Percentiles rank a stretch among this genome's conserved stretches.
Evolutionary conservation across 2,113 vertebrate genomes (phyloP).

Genomic region (Alligator mississippiensis): DNA sequence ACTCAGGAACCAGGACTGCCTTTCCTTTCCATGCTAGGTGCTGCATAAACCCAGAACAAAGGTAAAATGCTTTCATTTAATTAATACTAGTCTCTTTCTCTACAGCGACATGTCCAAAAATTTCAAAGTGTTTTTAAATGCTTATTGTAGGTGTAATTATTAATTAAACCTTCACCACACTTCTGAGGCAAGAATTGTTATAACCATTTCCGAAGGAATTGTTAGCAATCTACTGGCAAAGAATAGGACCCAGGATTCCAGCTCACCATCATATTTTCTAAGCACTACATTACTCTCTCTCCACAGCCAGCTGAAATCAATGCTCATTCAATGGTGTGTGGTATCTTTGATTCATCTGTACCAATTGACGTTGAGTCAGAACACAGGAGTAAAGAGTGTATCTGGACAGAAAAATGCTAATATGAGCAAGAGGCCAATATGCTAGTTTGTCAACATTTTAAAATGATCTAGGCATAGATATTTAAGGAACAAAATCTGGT

Average conservation of each 20-base stretch:
- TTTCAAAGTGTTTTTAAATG: not conserved
- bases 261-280: not conserved
- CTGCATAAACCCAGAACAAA: no score
- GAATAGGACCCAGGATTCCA: not conserved
- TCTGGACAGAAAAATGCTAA: not conserved
- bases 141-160: not conserved
- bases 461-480: not conserved
- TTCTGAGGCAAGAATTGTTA: not conserved
- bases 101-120: not conserved
- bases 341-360: not conserved
- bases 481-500: not conserved
- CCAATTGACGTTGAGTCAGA: not conserved
- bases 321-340: rapidly evolving
- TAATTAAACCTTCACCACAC: not conserved
- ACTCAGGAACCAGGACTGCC: no score
- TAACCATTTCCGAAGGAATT: not conserved
- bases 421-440: rapidly evolving
- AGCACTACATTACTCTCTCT: not conserved
- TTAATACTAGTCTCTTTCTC: not conserved
- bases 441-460: not conserved
- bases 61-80: not conserved
- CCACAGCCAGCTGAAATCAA: not conserved
- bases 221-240: not conserved
- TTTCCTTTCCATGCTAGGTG: no score
- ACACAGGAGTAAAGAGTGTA: not conserved